Conservation (phyloP, 2,888 invertebrate species). For the Ferdinandea cuprea region DNA sequence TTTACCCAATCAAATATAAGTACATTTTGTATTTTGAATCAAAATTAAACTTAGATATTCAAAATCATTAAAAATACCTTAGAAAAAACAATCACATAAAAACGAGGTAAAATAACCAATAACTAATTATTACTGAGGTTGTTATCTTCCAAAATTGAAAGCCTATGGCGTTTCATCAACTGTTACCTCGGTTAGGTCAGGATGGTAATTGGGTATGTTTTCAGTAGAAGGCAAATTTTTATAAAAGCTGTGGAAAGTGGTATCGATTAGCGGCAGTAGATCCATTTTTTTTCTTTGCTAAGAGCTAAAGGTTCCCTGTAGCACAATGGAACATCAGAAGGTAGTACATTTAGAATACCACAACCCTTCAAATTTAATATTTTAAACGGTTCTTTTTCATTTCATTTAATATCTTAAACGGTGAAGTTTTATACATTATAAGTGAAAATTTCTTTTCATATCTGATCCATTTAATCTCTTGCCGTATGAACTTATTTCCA, state of each 20-base stretch:
- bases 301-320: constrained; percentile 21
- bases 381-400: constrained; percentile 26
- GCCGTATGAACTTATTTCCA: constrained; percentile 25
- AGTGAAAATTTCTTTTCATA: constrained; percentile 14
- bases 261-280: constrained; percentile 31
- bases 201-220: constrained; percentile 19
- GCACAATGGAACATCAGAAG: not conserved
- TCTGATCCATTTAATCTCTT: constrained; percentile 24
- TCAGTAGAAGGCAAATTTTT: constrained; percentile 6
- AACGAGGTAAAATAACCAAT: too few species aligned
- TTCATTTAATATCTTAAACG: too few species aligned
- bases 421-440: constrained; percentile 29
- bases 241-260: constrained; percentile 27
- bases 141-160: not conserved
- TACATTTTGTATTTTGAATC: constrained; percentile 8
- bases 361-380: constrained; percentile 21
- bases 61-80: constrained; percentile 5
- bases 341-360: constrained; percentile 4
- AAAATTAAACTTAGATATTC: constrained; percentile 7
- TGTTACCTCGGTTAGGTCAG: constrained; percentile 22
- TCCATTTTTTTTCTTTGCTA: constrained; percentile 31
- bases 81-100: not conserved
- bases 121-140: not conserved
- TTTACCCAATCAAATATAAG: constrained; percentile 20
- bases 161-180: constrained; percentile 10